Evolutionary conservation across 2,888 invertebrate species (phyloP), one percentile per base, ranked within the genome.

Genomic region (Spialia ferax): DNA sequence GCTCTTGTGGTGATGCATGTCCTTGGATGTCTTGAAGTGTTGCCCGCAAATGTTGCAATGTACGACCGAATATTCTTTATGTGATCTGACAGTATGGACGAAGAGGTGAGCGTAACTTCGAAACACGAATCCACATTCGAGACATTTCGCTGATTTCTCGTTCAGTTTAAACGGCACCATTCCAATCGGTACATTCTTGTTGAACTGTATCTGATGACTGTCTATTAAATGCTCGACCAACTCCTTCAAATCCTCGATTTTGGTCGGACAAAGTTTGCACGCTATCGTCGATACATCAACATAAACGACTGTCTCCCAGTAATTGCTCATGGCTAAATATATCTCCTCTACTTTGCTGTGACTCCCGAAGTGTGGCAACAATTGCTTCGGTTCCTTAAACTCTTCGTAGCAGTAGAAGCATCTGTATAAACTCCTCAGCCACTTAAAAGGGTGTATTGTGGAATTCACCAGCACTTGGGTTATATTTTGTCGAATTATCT

Each of bases 371-470:
- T 84, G 84, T 0, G 65, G 63, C 71, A 79, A 82, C n/a, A 85
- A 67, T 15, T 83, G 78, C 68, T 74, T 70, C 0, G 74, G 74
- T 4, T 76, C 72, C 18, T 73, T 71, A 26, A 80, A 83, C 38
- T 79, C 72, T 23, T 81, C 80, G 22, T 79, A 80, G 56, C 85
- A 86, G 59, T 79, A 85, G 59, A 85, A 85, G 42, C 85, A 86
- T 70, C 80, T 70, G 55, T 78, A 84, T 0, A 75, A 73, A 20
- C 76, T 81, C 32, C 76, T 78, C 0, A 81, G 71, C 81, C 82
- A 82, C 35, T 76, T 75, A 67, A 85, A 86, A 0, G 85, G 85
- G 70, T 79, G 76, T 0, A 79, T 69, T 0, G 81, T 81, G 0
- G 85, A 80, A 6, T 81, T 78, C 7, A 76, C 63, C 0, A 89